A percentile compares a stretch with the other conserved stretches of the same genome.
Conservation (phyloP, 1,140 invertebrate species). For the Ceratina japonica region DNA sequence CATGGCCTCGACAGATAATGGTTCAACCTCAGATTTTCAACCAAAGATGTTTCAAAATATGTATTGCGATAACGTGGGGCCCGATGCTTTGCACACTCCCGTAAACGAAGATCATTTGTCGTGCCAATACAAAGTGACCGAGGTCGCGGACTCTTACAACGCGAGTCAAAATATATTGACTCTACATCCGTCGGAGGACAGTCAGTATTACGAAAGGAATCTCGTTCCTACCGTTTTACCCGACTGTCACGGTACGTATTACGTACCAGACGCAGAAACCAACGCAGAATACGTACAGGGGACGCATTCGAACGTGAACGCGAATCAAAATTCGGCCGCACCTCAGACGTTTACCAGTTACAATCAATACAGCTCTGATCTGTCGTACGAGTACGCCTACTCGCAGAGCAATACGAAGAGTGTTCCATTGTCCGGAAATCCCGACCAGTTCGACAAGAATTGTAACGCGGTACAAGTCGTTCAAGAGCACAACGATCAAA, state of each 20-base stretch:
- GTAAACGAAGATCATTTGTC: conserved; percentile 27
- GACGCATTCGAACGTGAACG: conserved; percentile 29
- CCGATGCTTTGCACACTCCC: conserved; percentile 18
- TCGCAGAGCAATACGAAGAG: conserved; percentile 27
- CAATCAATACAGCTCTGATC: conserved; percentile 20
- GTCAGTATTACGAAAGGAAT: conserved; percentile 43
- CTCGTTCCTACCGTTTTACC: conserved; percentile 21
- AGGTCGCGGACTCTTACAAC: conserved; percentile 36
- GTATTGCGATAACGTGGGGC: conserved; percentile 57
- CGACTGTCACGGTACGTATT: conserved; percentile 43
- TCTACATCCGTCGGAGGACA: conserved; percentile 30
- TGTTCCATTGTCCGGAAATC: conserved; percentile 19
- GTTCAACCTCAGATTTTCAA: conserved; percentile 23
- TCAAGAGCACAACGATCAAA: conserved; percentile 39
- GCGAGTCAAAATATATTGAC: conserved; percentile 48
- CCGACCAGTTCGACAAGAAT: conserved; percentile 20
- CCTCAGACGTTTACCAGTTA: conserved; percentile 44
- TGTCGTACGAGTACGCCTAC: conserved; percentile 43
- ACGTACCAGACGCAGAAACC: conserved; percentile 47
- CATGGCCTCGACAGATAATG: conserved; percentile 51
- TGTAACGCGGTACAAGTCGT: conserved; percentile 11
- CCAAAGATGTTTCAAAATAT: conserved; percentile 55
- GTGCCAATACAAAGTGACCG: conserved; percentile 43
- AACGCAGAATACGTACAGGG: conserved; percentile 38
- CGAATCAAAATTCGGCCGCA: conserved; percentile 22